Conservation (phyloP, 2,888 invertebrate species). For the Monochamus alternatus region DNA sequence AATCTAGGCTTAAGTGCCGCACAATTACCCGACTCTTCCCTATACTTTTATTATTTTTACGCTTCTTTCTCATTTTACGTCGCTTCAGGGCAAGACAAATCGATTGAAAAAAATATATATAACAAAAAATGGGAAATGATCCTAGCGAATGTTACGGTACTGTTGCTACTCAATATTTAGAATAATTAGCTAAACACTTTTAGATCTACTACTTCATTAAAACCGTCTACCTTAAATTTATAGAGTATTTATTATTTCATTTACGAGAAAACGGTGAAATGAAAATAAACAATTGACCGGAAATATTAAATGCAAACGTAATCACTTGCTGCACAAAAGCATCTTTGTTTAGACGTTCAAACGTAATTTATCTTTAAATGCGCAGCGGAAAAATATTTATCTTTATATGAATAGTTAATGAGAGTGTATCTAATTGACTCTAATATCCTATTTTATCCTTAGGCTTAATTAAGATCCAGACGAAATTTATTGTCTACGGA, state of each 20-base stretch:
- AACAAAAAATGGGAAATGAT: too few species aligned
- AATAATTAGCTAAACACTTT: too few species aligned
- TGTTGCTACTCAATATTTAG: too few species aligned
- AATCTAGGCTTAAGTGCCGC: too few species aligned
- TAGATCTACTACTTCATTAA: too few species aligned
- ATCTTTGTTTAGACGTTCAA: slow-evolving; percentile 9
- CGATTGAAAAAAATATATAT: too few species aligned
- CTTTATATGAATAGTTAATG: slow-evolving; percentile 2
- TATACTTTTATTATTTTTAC: too few species aligned
- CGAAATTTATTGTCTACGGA: slow-evolving; percentile 9
- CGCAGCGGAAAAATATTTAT: slow-evolving; percentile 4
- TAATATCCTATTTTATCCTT: slow-evolving; percentile 7
- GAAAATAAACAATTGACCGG: slow-evolving; percentile 27
- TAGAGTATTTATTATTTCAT: neutral
- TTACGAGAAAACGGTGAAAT: slow-evolving; percentile 14
- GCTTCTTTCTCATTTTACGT: too few species aligned
- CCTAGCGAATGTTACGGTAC: too few species aligned
- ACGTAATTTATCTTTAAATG: slow-evolving; percentile 14
- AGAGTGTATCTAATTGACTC: slow-evolving; percentile 1
- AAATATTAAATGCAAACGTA: slow-evolving; percentile 10
- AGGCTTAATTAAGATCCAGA: neutral
- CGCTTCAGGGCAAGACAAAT: too few species aligned
- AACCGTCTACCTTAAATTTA: too few species aligned
- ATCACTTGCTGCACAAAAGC: slow-evolving; percentile 14
- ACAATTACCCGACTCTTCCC: too few species aligned